Evolutionary conservation across 64 coral and sea anemone species (phyloP), one percentile per base, ranked within the genome.

Genomic region (Porites lutea): DNA sequence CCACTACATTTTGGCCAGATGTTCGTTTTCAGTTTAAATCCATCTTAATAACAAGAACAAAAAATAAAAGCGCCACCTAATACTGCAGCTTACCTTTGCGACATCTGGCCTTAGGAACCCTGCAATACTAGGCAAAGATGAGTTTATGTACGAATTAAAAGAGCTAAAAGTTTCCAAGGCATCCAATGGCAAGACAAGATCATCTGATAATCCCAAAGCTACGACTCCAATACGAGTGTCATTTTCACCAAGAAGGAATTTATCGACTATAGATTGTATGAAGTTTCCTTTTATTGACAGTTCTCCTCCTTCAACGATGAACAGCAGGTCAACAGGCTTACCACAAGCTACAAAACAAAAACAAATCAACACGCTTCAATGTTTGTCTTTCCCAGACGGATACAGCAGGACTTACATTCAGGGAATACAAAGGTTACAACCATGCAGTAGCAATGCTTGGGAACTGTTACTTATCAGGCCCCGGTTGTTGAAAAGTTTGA

Each of bases 191-290:
- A 48, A 6, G 18, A 69, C 18, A 37, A 18, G 3, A 5, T 52
- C 7, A 9, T 68, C 47, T 18, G 6, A 0, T 5, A 19, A 19
- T n/a, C 63, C 81, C 20, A 52, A 2, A 20, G 47, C 19, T n/a
- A 84, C 13, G 19, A 84, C 4, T 21, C 62, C 62, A 4, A 64
- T 63, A 2, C 81, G 81, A 7, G 81, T 69, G 18, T 84, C 47
- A 19, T 86, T 65, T 68, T 13, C 4, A 22, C 92, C 88, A 46
- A 94, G 68, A 14, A 54, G 44, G 72, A 97, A 97, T 67, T 75
- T 69, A 64, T 83, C 95, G 6, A 82, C 72, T 15, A 97, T 14
- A 2, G 92, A 89, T 77, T 97, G 88, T 9, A 94, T 93, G 58
- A 94, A 97, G 12, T 48, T 79, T 45, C 76, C 88, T 75, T 94